Conservation (phyloP, 1,140 invertebrate genomes). For the Cyphomyrmex costatus region DNA sequence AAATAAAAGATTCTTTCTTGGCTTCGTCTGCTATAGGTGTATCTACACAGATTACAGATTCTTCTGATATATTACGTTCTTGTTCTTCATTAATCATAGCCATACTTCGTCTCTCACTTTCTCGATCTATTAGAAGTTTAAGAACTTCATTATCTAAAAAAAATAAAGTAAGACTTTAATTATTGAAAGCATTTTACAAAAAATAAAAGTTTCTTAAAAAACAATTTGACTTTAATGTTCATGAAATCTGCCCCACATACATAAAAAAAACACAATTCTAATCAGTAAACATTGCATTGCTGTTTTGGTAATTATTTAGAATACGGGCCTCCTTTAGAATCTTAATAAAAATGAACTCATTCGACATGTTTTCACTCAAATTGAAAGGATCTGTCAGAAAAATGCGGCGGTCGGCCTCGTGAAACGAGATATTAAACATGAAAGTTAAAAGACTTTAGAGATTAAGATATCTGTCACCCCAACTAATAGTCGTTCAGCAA, state of each 20-base stretch:
- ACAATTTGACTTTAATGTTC: not conserved
- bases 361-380: too few species aligned
- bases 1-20: not conserved
- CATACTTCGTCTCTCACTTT: slow-evolving; percentile 2
- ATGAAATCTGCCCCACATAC: not conserved
- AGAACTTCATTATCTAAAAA: not conserved
- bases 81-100: not conserved
- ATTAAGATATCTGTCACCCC: too few species aligned
- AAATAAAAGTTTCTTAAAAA: not conserved
- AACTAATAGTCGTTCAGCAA: too few species aligned
- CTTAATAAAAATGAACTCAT: too few species aligned
- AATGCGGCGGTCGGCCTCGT: too few species aligned
- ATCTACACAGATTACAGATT: not conserved
- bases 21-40: not conserved
- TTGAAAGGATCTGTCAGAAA: too few species aligned
- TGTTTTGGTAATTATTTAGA: too few species aligned
- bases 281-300: not conserved
- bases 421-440: too few species aligned
- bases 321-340: too few species aligned
- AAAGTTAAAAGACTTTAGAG: too few species aligned
- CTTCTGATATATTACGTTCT: not conserved
- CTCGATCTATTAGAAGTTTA: not conserved
- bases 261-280: slow-evolving; percentile 11
- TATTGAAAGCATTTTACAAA: slow-evolving; percentile 7
- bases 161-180: not conserved